Evolutionary conservation across 2,888 invertebrate species (phyloP).

Genomic region (Pristionchus entomophagus): DNA sequence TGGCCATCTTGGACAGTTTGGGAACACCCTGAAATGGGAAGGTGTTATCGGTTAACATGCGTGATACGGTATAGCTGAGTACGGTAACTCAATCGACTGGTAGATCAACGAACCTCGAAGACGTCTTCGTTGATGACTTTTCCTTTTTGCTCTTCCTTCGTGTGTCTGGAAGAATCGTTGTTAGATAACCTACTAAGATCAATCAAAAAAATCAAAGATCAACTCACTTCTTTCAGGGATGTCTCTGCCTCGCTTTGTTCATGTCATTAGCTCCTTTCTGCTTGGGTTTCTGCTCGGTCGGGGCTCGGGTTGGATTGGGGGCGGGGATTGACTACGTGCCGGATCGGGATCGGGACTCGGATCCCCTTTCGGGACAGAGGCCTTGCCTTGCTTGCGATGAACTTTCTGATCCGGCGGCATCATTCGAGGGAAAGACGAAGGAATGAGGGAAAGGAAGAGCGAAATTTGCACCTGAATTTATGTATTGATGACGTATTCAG

Average conservation of each 20-base stretch:
- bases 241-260: neutral
- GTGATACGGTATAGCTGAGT: neutral
- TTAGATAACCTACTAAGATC: too few species aligned
- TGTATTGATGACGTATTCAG: too few species aligned
- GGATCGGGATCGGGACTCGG: neutral
- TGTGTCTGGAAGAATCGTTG: neutral
- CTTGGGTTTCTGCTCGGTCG: neutral
- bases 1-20: constrained; percentile 3
- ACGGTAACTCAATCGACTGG: neutral
- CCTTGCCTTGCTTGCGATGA: neutral
- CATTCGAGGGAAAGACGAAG: neutral
- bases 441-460: neutral
- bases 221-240: constrained; percentile 17
- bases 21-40: neutral
- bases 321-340: neutral
- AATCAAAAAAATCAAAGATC: too few species aligned
- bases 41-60: too few species aligned
- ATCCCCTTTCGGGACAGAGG: neutral
- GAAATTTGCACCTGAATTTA: too few species aligned
- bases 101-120: constrained; percentile 1
- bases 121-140: neutral
- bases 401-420: neutral
- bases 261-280: neutral
- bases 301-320: neutral
- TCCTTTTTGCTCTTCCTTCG: too few species aligned